Conservation (phyloP, 2,113 vertebrate species). For the Thinocorus orbignyianus region DNA sequence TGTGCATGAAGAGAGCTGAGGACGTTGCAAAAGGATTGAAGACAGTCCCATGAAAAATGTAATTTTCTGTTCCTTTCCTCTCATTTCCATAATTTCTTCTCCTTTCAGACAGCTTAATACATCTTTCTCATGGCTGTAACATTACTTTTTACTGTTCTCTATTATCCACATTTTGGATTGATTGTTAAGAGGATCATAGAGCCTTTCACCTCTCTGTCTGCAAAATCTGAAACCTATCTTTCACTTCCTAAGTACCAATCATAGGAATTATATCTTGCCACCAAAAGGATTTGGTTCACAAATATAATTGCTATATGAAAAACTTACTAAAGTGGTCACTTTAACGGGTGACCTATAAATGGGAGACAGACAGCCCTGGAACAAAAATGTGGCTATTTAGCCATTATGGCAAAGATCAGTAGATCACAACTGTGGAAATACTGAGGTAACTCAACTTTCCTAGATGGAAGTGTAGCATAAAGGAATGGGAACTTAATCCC, state of each 20-base stretch:
- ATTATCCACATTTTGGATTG: background rate
- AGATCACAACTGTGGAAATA: conserved; percentile 35
- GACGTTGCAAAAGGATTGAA: background rate
- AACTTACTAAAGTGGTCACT: background rate
- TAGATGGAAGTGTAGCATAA: conserved; percentile 36
- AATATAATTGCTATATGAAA: background rate
- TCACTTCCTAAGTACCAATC: background rate
- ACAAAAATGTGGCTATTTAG: background rate
- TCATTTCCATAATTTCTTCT: background rate
- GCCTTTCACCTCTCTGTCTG: background rate
- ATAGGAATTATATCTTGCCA: background rate
- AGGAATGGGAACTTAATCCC: conserved; percentile 48
- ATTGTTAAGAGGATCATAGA: background rate
- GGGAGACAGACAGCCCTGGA: conserved; percentile 14
- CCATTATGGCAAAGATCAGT: conserved; percentile 27
- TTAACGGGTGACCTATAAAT: background rate
- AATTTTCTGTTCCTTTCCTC: background rate
- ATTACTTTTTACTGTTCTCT: background rate
- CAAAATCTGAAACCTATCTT: background rate
- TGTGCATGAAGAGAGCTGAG: background rate
- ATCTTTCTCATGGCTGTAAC: background rate
- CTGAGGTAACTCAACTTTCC: conserved; percentile 50
- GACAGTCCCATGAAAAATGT: background rate
- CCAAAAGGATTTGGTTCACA: background rate
- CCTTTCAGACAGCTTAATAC: background rate